Conservation (phyloP, 2,888 invertebrate genomes). For the Linnaemya tessellans region DNA sequence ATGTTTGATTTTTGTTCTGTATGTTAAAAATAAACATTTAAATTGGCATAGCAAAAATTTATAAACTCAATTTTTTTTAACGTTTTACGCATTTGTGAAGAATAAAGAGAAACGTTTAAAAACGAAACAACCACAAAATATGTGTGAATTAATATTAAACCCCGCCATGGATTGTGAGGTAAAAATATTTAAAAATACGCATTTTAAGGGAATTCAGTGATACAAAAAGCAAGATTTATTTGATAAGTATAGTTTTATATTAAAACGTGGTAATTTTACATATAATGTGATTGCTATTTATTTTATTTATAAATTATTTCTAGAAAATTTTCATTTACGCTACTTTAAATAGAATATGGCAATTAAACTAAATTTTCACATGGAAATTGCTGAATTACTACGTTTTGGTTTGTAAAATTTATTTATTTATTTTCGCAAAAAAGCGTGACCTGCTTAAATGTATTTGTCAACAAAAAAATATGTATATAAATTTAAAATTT, state of each 20-base stretch:
- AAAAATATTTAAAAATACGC: constrained; percentile 62
- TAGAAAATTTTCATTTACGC: constrained; percentile 2
- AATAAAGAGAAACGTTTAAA: constrained; percentile 6
- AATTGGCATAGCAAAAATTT: not conserved
- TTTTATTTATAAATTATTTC: constrained; percentile 18
- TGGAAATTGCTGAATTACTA: not conserved
- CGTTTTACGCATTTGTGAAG: not conserved
- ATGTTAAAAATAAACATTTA: not conserved
- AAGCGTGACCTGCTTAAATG: constrained; percentile 55
- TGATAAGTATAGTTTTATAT: not conserved
- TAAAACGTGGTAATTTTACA: not conserved
- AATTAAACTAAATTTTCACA: constrained; percentile 8
- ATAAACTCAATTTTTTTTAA: not conserved
- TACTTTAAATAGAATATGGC: not conserved
- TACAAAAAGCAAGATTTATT: constrained; percentile 46
- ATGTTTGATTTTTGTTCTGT: constrained; percentile 1
- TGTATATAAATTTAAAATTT: constrained; percentile 6
- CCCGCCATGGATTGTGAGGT: constrained; percentile 79
- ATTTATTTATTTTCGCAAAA: constrained; percentile 30
- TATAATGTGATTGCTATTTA: not conserved
- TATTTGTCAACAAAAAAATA: constrained; percentile 47
- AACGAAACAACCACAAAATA: constrained; percentile 59
- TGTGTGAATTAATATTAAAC: constrained; percentile 80
- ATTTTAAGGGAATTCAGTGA: not conserved
- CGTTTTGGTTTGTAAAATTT: not conserved